Evolutionary conservation across 2,113 vertebrate species (phyloP).

Genomic region (Microcebus jonahi): DNA sequence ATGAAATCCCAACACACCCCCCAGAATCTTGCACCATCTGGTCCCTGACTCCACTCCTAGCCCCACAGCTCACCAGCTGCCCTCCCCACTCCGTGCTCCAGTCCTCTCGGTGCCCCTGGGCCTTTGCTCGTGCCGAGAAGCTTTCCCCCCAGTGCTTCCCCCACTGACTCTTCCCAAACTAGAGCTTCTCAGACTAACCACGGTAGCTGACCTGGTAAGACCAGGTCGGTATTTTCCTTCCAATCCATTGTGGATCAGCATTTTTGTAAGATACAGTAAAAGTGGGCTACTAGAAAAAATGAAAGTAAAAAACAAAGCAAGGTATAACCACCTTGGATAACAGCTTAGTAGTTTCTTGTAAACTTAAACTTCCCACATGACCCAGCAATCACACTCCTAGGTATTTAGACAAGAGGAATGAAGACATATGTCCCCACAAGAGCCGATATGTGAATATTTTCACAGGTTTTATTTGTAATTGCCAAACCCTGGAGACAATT

Average conservation of each 20-base stretch:
- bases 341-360: background rate
- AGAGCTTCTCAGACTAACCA: background rate
- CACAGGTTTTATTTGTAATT: background rate
- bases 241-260: background rate
- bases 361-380: background rate
- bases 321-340: background rate
- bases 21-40: background rate
- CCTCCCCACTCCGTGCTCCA: no score
- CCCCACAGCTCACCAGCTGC: background rate
- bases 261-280: slow-evolving; percentile 32
- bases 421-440: background rate
- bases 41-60: background rate
- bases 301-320: background rate
- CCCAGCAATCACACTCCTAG: background rate
- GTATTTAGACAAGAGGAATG: background rate
- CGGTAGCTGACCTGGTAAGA: background rate
- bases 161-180: background rate
- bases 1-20: background rate
- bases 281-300: background rate
- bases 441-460: background rate
- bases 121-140: background rate
- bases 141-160: background rate
- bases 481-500: background rate
- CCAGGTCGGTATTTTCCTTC: background rate
- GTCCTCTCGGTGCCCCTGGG: background rate